Base-by-base conservation (phyloP, 1,140 invertebrate genomes). In the Drosophila nasuta region DNA sequence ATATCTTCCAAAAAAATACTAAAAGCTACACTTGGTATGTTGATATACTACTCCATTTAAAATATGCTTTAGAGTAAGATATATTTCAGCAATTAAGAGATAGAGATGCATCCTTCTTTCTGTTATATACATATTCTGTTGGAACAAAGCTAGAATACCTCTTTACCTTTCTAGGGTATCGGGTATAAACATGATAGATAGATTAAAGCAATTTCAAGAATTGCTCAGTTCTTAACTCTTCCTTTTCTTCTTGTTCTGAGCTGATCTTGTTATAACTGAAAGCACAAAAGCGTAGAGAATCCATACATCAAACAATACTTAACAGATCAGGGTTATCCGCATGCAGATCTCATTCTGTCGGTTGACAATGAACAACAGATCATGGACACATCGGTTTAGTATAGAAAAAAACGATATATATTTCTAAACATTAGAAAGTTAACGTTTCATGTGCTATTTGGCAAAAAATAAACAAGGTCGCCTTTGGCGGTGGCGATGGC, bases 351-450 rank as follows among this genome's bases (percentile, higher is more conserved):
- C 6, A 54, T 60, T 52, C 64, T 60, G 2, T 48, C 69, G 66
- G 2, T 48, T 68, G 66, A 38, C 72, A 75, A 63, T 70, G 72
- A 68, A 38, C 17, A 11, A 43, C 13, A 57, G 71, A 69, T 74
- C 65, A 74, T 49, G 65, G 65, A 28, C 71, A 75, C 11, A 63
- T 49, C 28, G 25, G n/a, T 20, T 35, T 20, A 48, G 43, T 25
- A 25, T 25, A 25, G 20, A 25, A 25, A 33, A 15, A 60, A 33
- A 6, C 6, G 6, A 38, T 38, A 38, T 38, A 38, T 38, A 38
- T 33, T 5, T 33, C 5, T 64, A 54, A 43, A 20, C 41, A 63
- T 58, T 75, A 70, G 72, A 75, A 75, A 75, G 72, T 75, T 75
- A 43, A 28, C 69, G 17, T n/a, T 51, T 17, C 59, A 54, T 63